Base-by-base conservation (phyloP, 2,888 invertebrate species). In the Drosophila parthenogenetica region DNA sequence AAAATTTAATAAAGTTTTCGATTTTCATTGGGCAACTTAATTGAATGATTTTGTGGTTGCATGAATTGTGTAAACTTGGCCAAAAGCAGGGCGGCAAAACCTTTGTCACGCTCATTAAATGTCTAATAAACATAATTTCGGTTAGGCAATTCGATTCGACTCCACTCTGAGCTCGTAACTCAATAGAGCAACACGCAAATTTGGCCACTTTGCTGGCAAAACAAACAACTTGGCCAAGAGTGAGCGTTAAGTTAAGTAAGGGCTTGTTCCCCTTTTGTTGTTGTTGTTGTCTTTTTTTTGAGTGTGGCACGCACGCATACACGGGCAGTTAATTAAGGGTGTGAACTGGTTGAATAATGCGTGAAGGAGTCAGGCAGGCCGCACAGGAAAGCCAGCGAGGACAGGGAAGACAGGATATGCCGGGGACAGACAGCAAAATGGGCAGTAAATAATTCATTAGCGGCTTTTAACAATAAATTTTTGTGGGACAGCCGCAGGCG, bases 311-410 rank as follows among this genome's bases (percentile, higher is more conserved):
- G 86, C 88, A 87, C 71, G 73, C 51, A 51, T 43, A 25, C 29
- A 8, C 43, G 53, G 64, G 37, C 79, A 72, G 85, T 85, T 89
- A 90, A 90, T 91, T 90, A 90, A 90, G 90, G 90, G 91, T 90
- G 90, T 90, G 91, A 90, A 90, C 87, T 87, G 87, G 83, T 88
- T 89, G 86, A 88, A 86, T 88, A 87, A 88, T 77, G 87, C 87
- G 80, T 72, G 69, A 65, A 76, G 66, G n/a, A 69, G 72, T 58
- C 61, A 11, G 14, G 39, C 16, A 25, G 17, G n/a, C 25, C 5
- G 25, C 5, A 7, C 35, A 35, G 13, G 35, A 13, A 14, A 14
- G 42, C 39, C 14, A 17, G 19, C 13, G 4, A 29, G 25, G 29
- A 29, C 29, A 8, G 29, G 29, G 43, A 11, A 42, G 37, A 63